Conservation (phyloP, 2,888 invertebrate species). For the Hylaea fasciaria region DNA sequence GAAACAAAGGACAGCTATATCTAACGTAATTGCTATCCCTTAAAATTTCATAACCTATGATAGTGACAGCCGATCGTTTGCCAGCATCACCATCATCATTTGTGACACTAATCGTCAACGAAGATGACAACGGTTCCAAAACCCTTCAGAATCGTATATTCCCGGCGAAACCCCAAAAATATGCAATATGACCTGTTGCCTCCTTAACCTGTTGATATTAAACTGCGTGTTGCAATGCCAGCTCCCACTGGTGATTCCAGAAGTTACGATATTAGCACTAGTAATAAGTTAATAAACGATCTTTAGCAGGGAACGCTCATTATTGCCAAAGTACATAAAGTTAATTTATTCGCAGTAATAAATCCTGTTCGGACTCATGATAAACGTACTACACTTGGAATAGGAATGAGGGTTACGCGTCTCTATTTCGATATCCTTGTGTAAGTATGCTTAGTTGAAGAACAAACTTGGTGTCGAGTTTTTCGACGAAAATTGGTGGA, state of each 20-base stretch:
- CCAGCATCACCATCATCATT: too few species aligned
- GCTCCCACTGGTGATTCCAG: conserved; percentile 17
- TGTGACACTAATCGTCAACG: too few species aligned
- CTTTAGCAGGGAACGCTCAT: conserved; percentile 43
- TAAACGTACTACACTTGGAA: conserved; percentile 42
- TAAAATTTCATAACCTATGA: too few species aligned
- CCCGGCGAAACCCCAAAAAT: too few species aligned
- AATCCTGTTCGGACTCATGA: conserved; percentile 51
- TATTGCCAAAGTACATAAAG: conserved; percentile 56
- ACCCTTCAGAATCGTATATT: too few species aligned
- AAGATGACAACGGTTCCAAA: too few species aligned
- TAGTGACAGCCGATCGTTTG: too few species aligned
- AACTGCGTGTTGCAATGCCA: neutral
- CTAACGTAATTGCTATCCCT: too few species aligned
- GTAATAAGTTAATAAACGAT: conserved; percentile 38
- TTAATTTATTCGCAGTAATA: conserved; percentile 54
- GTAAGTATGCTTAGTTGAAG: neutral
- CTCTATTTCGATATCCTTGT: conserved; percentile 24
- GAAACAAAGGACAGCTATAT: too few species aligned
- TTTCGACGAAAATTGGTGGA: too few species aligned
- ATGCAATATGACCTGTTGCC: too few species aligned
- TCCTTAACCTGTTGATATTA: too few species aligned
- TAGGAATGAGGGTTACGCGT: conserved; percentile 36
- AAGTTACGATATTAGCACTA: conserved; percentile 35
- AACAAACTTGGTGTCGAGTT: neutral